Conservation (phyloP, 2,113 vertebrate genomes). For the Psophia crepitans region DNA sequence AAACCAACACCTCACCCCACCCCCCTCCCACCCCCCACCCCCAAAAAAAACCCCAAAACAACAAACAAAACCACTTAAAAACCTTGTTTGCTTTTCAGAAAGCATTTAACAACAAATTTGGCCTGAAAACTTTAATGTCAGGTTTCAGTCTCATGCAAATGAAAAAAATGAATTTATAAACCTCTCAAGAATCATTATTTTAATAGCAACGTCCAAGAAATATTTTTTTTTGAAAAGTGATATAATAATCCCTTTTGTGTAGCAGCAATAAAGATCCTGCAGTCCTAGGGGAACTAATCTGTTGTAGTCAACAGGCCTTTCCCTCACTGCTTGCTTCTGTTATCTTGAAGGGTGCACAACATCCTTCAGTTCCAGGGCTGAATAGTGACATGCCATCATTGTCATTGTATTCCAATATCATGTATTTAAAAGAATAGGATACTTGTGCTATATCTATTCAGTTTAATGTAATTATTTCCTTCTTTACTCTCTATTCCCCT, state of each 20-base stretch:
- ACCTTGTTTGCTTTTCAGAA: background rate
- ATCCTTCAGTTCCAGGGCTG: constrained; percentile 31
- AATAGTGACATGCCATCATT: constrained; percentile 47
- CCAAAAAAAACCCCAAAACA: background rate
- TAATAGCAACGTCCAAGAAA: constrained; percentile 54
- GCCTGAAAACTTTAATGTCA: constrained; percentile 34
- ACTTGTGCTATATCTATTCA: constrained; percentile 5
- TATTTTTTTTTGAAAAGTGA: background rate
- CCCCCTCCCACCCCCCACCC: too few species aligned
- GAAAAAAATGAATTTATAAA: constrained; percentile 47
- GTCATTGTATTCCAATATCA: constrained; percentile 45
- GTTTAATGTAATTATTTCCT: background rate
- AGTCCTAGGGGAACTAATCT: constrained; percentile 38
- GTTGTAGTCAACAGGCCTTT: background rate
- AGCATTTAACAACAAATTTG: constrained; percentile 7
- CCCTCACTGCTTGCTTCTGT: background rate
- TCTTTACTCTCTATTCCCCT: background rate
- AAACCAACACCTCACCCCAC: too few species aligned
- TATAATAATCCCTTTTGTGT: constrained; percentile 50
- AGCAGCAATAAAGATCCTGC: background rate
- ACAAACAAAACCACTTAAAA: background rate
- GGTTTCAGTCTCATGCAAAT: constrained; percentile 56
- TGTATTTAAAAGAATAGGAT: constrained; percentile 58
- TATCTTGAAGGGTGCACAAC: constrained; percentile 52
- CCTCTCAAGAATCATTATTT: constrained; percentile 48